Conservation (phyloP, 2,113 vertebrate genomes). For the Pelvicachromis taeniatus region DNA sequence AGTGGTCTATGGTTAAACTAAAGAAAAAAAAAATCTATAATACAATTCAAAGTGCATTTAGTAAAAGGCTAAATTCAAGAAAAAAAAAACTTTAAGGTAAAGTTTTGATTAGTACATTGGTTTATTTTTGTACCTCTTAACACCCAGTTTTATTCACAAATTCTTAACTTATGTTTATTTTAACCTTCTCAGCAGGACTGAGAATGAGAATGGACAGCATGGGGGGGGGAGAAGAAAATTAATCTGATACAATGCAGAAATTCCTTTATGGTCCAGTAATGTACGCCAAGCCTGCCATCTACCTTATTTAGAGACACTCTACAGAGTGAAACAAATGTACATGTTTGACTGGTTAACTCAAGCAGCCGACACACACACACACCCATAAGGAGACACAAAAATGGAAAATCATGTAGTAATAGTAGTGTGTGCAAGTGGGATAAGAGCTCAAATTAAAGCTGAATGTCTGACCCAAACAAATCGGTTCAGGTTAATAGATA, state of each 20-base stretch:
- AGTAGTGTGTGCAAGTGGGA: not conserved
- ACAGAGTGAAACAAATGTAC: conserved; percentile 25
- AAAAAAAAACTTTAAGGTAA: conserved; percentile 80
- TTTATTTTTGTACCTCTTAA: conserved; percentile 23
- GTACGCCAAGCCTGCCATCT: not conserved
- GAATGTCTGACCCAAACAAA: not conserved
- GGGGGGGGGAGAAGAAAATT: not conserved
- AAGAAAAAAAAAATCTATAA: conserved; percentile 67
- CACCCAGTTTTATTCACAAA: conserved; percentile 24
- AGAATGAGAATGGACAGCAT: conserved; percentile 7
- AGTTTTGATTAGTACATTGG: conserved; percentile 53
- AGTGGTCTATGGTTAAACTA: conserved; percentile 48
- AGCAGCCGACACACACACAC: conserved; percentile 5
- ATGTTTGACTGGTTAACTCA: conserved; percentile 4
- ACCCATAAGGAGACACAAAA: not conserved
- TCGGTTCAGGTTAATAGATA: not conserved
- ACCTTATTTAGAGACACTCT: not conserved
- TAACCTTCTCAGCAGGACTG: conserved; percentile 9
- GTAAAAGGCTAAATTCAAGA: conserved; percentile 84
- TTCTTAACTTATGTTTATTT: not conserved
- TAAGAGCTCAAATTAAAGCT: not conserved
- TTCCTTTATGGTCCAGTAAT: not conserved
- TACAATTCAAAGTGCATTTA: conserved; percentile 91
- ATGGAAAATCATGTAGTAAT: not conserved
- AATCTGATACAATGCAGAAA: not conserved